These are phyloP conservation scores for Podarcis lilfordi DNA, from an alignment of 2,797 vertebrate genomes.

Conservation along the genomic window DNA sequence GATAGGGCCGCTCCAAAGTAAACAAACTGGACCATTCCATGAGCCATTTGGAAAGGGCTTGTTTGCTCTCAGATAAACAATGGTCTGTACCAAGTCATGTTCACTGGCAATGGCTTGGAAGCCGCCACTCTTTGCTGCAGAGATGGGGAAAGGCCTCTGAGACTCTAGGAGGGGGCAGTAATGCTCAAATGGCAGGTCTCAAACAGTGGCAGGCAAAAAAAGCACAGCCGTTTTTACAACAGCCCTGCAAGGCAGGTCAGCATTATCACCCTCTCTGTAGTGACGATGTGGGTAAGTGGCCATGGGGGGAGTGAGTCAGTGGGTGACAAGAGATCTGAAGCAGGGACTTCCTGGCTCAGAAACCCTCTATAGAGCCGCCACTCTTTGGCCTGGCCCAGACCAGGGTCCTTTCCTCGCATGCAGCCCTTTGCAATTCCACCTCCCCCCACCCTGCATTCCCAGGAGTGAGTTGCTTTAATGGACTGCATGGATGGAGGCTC, in stretches of 20 bases:
- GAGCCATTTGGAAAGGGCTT: slow-evolving; percentile 43
- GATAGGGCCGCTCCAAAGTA: slow-evolving; percentile 60
- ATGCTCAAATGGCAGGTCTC: no score
- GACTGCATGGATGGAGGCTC: background rate
- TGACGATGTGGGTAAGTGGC: no score
- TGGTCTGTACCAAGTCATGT: background rate
- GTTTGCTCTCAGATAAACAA: slow-evolving; percentile 46
- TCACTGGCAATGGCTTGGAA: background rate
- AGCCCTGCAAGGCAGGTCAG: background rate
- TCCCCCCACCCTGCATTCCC: no score
- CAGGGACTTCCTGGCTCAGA: background rate
- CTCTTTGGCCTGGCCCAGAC: background rate
- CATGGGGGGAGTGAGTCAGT: background rate
- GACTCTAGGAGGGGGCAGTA: no score
- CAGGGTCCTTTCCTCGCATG: background rate
- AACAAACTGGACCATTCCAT: slow-evolving; percentile 42
- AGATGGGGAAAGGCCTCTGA: no score
- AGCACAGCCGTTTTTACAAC: background rate
- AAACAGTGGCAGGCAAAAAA: no score
- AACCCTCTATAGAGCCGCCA: no score
- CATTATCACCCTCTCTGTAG: no score
- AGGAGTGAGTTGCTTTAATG: no score
- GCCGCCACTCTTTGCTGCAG: no score
- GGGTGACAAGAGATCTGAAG: background rate
- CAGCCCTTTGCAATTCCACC: no score